Evolutionary conservation across 2,113 vertebrate species (phyloP).

Genomic region (Cathartes aura): DNA sequence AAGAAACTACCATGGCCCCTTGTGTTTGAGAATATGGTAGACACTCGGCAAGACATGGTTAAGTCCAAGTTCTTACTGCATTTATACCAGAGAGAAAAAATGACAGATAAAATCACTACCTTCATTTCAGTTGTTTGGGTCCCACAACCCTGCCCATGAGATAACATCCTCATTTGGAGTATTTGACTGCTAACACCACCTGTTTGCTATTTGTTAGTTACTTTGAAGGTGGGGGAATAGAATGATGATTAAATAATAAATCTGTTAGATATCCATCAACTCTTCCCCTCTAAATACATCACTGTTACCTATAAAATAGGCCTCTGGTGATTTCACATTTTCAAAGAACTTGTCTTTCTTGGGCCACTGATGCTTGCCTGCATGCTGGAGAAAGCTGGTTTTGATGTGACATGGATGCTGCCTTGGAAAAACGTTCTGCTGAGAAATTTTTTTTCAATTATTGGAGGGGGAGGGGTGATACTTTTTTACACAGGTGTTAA

Average conservation of each 20-base stretch:
- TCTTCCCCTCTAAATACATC: neutral
- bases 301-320: neutral
- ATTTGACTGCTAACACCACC: neutral
- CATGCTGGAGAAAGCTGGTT: neutral
- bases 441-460: constrained; percentile 37
- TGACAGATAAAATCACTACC: neutral
- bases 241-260: neutral
- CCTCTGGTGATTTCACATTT: constrained; percentile 37
- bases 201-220: neutral
- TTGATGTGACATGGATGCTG: neutral
- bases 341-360: neutral
- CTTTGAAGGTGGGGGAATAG: neutral
- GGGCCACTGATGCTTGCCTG: neutral
- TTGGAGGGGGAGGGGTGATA: neutral
- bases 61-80: neutral
- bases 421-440: constrained; percentile 49
- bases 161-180: neutral
- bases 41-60: neutral
- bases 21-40: neutral
- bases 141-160: neutral
- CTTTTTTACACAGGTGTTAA: constrained; percentile 56
- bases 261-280: neutral
- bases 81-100: neutral
- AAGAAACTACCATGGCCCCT: neutral
- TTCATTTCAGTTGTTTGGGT: neutral